Evolutionary conservation across 1,140 invertebrate species (phyloP).

Genomic region (Philopotamus ludificatus): DNA sequence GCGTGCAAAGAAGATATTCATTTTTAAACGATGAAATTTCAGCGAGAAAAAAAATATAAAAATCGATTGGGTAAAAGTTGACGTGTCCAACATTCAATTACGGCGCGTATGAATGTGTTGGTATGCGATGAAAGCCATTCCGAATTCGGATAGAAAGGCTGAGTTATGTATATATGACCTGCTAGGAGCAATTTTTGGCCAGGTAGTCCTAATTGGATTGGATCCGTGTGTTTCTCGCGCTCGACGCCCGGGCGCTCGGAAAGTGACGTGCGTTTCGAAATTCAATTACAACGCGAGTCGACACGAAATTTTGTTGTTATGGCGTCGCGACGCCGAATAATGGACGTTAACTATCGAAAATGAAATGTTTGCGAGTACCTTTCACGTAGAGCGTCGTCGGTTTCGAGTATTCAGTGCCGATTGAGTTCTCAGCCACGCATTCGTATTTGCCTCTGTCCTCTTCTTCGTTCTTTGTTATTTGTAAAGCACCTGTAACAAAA

Average conservation of each 20-base stretch:
- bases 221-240: conserved; percentile 3
- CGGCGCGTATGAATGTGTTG: conserved; percentile 1
- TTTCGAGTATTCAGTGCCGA: conserved; percentile 91
- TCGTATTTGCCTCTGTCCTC: conserved; percentile 91
- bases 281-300: not conserved
- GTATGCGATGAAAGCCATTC: conserved; percentile 14
- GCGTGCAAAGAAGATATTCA: conserved; percentile 16
- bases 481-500: conserved; percentile 82
- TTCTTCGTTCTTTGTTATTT: conserved; percentile 87
- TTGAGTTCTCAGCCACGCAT: conserved; percentile 87
- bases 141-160: conserved; percentile 17
- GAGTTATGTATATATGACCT: conserved; percentile 18
- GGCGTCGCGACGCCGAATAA: too few relatives aligned
- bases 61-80: conserved; percentile 15
- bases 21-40: conserved; percentile 24
- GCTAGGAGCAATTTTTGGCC: too few relatives aligned
- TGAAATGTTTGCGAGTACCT: conserved; percentile 59
- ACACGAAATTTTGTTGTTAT: not conserved
- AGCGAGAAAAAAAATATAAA: not conserved
- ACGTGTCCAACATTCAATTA: conserved; percentile 25
- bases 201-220: conserved; percentile 24
- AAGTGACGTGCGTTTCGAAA: conserved; percentile 1
- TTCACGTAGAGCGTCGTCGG: conserved; percentile 90
- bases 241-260: not conserved
- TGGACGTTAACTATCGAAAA: too few relatives aligned